Base-by-base conservation (phyloP, 1,140 invertebrate genomes). In the Forficula auricularia region DNA sequence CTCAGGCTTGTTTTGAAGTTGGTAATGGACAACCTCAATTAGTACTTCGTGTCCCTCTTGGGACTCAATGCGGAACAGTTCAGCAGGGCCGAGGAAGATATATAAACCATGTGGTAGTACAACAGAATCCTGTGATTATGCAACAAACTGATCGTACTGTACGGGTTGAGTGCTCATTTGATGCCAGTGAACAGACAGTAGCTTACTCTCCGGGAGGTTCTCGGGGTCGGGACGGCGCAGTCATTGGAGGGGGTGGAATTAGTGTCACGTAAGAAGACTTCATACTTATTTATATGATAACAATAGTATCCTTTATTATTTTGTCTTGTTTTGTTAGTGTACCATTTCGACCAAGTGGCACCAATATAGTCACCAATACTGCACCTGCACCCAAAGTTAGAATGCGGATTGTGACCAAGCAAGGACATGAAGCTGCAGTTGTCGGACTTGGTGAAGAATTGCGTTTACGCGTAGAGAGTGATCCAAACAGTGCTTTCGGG, bases 41-140 rank as follows among this genome's bases (percentile, higher is more conserved):
- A 3, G 52, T 60, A 2, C 56, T 70, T 19, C 48, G 63, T n/a
- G 63, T 70, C 35, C 62, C 66, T 13, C 44, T 70, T 6, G 64
- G 63, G 2, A 52, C 59, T 2, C 54, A 60, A 32, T 70, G 67
- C 49, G 67, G 67, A 13, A 70, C 67, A 3, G 50, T 57, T 3
- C 58, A 65, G 48, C 61, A 66, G 61, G 56, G 57, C 12, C 54
- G 58, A 9, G 65, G 63, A 6, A 53, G 57, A 41, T 68, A 63
- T 50, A 59, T 63, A 8, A 68, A 69, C 49, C 64, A 68, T 40
- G 63, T 69, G 7, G 64, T 69, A 3, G 57, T 69, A 36, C 66
- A 69, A 45, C 61, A 67, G 46, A 68, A 69, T 48, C 61, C 66
- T 9, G 56, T 68, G 2, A 67, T 69, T 41, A 66, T 68, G 60